Percentiles rank a stretch among this genome's conserved stretches.
Evolutionary conservation across 2,888 invertebrate genomes (phyloP).

Genomic region (Nemotelus pantherinus): DNA sequence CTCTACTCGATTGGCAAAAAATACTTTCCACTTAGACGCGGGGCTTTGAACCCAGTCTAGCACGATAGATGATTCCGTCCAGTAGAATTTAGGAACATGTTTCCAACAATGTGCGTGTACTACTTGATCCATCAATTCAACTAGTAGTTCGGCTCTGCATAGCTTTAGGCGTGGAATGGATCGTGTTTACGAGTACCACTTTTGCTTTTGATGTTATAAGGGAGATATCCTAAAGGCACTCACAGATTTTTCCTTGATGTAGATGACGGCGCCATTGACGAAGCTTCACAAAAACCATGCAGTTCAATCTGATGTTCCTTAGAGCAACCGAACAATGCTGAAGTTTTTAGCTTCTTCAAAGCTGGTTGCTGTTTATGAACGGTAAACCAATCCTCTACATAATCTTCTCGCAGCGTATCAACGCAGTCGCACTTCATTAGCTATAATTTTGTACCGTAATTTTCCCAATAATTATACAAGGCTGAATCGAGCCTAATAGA

Average conservation of each 20-base stretch:
- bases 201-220: not conserved
- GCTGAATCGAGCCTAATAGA: not conserved
- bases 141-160: too few species aligned
- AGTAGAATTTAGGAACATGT: too few species aligned
- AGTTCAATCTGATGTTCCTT: not conserved
- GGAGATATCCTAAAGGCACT: not conserved
- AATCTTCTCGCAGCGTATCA: not conserved
- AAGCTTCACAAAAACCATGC: not conserved
- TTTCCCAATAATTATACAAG: not conserved
- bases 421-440: not conserved
- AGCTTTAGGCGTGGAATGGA: not conserved
- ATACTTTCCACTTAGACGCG: too few species aligned
- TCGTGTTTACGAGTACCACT: not conserved
- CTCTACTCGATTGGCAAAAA: conserved; percentile 41
- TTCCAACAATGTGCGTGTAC: too few species aligned
- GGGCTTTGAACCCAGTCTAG: too few species aligned
- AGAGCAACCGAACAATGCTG: too few species aligned
- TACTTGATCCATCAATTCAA: too few species aligned
- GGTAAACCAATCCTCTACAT: not conserved
- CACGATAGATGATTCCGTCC: not conserved
- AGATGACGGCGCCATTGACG: not conserved
- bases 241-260: not conserved
- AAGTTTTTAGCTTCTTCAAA: not conserved
- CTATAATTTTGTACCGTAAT: not conserved
- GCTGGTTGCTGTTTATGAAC: not conserved